Evolutionary conservation across 2,113 vertebrate genomes (phyloP), one percentile per base, ranked within the genome.

Genomic region (Pygoscelis adeliae): DNA sequence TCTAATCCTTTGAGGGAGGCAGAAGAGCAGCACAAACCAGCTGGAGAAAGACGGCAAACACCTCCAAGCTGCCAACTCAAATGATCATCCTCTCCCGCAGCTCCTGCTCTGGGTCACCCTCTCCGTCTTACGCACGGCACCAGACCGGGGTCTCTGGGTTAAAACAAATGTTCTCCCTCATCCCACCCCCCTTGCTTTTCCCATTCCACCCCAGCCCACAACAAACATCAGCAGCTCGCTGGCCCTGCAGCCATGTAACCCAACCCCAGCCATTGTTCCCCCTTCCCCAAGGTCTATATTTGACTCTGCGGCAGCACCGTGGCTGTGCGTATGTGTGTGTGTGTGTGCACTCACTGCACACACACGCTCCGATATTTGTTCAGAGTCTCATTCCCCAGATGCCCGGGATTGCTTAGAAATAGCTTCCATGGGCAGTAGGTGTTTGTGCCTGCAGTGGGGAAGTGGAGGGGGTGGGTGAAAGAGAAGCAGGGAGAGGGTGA

Each of bases 171-270:
- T 90, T 94, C 92, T 91, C 92, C 81, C 85, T 47, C 83, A 88
- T 72, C 73, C 89, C 72, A 87, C 94, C 87, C 89, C 90, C 89
- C 40, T 93, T 90, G 42, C 83, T 96, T 89, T 95, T 94, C 95
- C 95, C 85, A 80, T 95, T 96, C 92, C 93, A 90, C 89, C 79
- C 90, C 92, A 96, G 93, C 91, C 96, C 94, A 94, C 74, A 96
- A 94, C 89, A 93, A 95, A 96, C 94, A 94, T 80, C 63, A 93
- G 87, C 96, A 98, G 95, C 95, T 97, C 55, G 10, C 90, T 95
- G 97, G 95, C 95, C 97, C 96, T 87, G 95, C 92, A 95, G 95
- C 96, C 94, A 83, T 98, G 97, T 98, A 98, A 98, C 97, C 96
- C 96, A 98, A 98, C 89, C 92, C 97, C 74, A 16, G 63, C 95